Percentiles rank a stretch among this genome's conserved stretches.
These are phyloP conservation scores for Myotis vivesi DNA, from an alignment of 2,797 vertebrate species.

Conservation along the genomic window DNA sequence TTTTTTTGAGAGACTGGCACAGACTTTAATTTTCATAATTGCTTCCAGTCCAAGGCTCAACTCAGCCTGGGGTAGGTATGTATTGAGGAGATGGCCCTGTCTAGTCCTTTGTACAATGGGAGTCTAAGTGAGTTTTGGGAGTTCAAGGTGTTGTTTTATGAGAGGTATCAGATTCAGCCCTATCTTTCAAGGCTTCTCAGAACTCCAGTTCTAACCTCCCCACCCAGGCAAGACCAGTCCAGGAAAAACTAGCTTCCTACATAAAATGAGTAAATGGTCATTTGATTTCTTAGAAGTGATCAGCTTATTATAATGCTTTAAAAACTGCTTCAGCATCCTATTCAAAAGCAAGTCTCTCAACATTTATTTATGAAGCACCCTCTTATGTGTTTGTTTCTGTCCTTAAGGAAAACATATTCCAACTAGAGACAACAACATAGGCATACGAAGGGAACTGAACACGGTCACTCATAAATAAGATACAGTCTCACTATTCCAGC, in stretches of 20 bases:
- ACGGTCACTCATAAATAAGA: background rate
- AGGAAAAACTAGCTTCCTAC: slow-evolving; percentile 2
- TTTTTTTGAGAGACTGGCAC: background rate
- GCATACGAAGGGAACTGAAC: background rate
- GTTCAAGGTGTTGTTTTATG: background rate
- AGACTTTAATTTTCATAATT: background rate
- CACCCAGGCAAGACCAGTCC: background rate
- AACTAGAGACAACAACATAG: background rate
- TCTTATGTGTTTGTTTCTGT: background rate
- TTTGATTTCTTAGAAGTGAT: slow-evolving; percentile 8
- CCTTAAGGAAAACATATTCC: background rate
- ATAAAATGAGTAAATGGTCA: background rate
- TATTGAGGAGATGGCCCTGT: background rate
- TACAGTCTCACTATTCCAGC: background rate
- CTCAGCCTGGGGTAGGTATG: background rate
- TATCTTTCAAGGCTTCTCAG: background rate
- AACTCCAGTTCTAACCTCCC: background rate
- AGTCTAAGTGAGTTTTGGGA: background rate
- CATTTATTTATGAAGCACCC: background rate
- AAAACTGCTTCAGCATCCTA: background rate
- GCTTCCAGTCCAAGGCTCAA: background rate
- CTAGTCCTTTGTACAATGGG: background rate
- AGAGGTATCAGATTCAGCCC: background rate
- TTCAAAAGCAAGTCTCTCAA: background rate
- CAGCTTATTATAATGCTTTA: background rate